A percentile compares a stretch with the other conserved stretches of the same genome.
Evolutionary conservation across 2,113 vertebrate genomes (phyloP).

Genomic region (Neopipo cinnamomea): DNA sequence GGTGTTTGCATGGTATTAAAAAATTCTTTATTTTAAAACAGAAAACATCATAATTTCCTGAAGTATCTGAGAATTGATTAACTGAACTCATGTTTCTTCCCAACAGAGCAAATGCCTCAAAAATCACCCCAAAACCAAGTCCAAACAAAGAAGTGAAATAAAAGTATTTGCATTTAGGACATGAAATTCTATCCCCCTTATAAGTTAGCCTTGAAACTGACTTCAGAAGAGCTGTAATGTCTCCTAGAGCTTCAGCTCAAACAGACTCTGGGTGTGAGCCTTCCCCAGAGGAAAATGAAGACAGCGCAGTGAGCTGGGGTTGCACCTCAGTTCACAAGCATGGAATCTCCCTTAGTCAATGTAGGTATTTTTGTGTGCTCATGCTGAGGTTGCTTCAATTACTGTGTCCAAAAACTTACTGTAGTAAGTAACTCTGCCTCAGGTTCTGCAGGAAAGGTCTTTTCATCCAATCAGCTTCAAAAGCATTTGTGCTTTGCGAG

Average conservation of each 20-base stretch:
- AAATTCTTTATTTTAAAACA: neutral
- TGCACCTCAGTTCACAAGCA: neutral
- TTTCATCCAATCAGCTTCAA: neutral
- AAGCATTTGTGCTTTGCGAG: neutral
- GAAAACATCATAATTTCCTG: rapidly evolving
- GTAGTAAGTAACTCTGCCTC: neutral
- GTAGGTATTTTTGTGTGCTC: neutral
- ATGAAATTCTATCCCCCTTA: neutral
- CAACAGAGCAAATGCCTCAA: neutral
- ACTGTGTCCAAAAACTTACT: neutral
- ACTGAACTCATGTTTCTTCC: neutral
- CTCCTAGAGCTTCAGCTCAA: neutral
- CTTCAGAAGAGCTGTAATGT: neutral
- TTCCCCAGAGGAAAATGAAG: neutral
- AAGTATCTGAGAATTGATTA: neutral
- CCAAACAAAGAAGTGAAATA: neutral
- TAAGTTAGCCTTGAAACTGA: neutral
- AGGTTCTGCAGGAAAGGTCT: neutral
- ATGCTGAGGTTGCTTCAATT: neutral
- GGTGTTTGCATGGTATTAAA: neutral
- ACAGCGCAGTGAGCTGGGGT: neutral
- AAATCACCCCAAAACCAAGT: neutral
- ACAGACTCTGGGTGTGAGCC: neutral
- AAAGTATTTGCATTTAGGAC: neutral
- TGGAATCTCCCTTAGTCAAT: neutral